These are phyloP conservation scores for Eueremaeus valkanovi DNA, from an alignment of 2,888 invertebrate species.

Conservation along the genomic window DNA sequence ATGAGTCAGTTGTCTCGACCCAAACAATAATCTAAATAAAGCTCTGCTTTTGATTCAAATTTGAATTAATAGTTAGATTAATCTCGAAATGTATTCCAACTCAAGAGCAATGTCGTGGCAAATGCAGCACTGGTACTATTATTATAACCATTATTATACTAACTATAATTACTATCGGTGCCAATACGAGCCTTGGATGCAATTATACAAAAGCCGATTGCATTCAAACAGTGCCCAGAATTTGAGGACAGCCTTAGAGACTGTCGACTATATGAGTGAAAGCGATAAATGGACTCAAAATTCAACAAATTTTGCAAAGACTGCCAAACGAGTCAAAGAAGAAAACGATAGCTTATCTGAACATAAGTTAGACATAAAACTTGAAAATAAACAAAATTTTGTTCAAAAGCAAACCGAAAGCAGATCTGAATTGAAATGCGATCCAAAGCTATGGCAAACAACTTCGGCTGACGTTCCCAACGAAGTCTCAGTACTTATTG, in stretches of 20 bases:
- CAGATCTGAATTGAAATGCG: neutral
- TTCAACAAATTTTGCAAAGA: neutral
- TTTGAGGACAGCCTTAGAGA: neutral
- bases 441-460: neutral
- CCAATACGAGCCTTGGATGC: slow-evolving; percentile 13
- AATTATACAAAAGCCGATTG: neutral
- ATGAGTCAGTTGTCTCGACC: no score
- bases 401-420: neutral
- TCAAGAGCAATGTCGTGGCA: neutral
- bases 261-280: neutral
- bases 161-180: neutral
- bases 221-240: neutral
- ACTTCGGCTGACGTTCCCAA: neutral
- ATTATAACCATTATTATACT: slow-evolving; percentile 4
- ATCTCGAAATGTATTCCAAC: neutral
- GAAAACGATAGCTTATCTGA: neutral
- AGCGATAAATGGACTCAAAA: neutral
- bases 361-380: no score
- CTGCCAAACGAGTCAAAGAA: neutral
- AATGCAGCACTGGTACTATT: neutral
- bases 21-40: no score
- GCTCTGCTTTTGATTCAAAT: neutral
- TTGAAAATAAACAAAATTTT: no score
- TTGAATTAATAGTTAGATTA: no score
- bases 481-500: neutral